Conservation (phyloP, 2,888 invertebrate species). For the Aphidius colemani region DNA sequence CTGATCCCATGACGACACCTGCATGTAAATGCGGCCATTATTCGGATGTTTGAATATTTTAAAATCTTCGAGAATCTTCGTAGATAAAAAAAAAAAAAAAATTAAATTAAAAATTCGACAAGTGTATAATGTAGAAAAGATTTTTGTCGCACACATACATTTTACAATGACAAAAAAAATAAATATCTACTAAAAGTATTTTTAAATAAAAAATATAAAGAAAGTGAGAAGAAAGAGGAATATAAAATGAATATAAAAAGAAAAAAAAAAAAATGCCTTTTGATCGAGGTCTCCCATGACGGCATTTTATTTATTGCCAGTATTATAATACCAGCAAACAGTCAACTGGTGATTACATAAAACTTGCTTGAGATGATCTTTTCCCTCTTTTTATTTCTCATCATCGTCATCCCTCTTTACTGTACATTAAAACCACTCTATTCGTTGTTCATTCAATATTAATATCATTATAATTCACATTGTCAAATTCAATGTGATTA, state of each 20-base stretch:
- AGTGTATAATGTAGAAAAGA: too few relatives aligned
- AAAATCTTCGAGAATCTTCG: conserved; percentile 28
- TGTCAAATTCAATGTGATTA: too few relatives aligned
- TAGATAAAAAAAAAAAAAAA: too few relatives aligned
- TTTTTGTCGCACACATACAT: background rate
- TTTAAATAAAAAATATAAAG: conserved; percentile 11
- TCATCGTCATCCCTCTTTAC: conserved; percentile 30
- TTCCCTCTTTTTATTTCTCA: conserved; percentile 29
- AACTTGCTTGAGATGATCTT: conserved; percentile 46
- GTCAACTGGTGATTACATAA: conserved; percentile 52
- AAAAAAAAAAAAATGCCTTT: conserved; percentile 29
- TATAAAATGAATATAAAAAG: conserved; percentile 17
- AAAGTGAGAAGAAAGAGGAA: conserved; percentile 14
- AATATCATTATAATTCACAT: too few relatives aligned
- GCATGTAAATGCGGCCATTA: conserved; percentile 50
- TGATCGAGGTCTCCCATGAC: conserved; percentile 40
- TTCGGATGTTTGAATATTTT: conserved; percentile 47
- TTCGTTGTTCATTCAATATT: background rate
- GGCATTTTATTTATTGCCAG: conserved; percentile 51
- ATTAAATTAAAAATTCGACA: too few relatives aligned
- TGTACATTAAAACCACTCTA: conserved; percentile 8
- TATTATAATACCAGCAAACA: conserved; percentile 51
- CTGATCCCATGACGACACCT: conserved; percentile 46
- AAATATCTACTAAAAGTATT: conserved; percentile 10
- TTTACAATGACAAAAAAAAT: conserved; percentile 8